Evolutionary conservation across 2,797 vertebrate genomes (phyloP).

Genomic region (Dendrocincla tyrannina): DNA sequence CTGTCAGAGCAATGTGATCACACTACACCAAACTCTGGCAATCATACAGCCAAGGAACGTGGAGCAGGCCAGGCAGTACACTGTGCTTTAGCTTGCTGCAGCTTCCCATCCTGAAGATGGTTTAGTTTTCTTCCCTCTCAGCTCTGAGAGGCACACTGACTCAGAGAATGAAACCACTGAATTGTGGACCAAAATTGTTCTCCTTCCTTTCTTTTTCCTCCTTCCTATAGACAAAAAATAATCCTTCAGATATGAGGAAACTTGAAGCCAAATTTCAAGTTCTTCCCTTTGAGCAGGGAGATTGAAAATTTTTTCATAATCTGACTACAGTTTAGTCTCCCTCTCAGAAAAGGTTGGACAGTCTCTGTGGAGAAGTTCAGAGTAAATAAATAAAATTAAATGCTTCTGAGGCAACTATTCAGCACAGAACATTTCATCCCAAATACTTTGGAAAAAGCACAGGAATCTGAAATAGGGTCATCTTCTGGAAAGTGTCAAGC

Average conservation of each 20-base stretch:
- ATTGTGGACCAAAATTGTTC: neutral
- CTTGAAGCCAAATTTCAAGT: neutral
- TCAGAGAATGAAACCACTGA: neutral
- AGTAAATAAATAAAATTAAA: conserved; percentile 19
- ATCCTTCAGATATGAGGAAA: neutral
- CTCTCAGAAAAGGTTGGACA: neutral
- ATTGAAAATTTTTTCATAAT: neutral
- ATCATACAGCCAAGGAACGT: neutral
- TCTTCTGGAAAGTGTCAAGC: conserved; percentile 30
- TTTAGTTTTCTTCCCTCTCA: neutral
- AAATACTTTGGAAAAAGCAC: neutral
- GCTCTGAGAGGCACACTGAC: neutral
- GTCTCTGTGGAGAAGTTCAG: neutral
- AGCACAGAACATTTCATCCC: conserved; percentile 31
- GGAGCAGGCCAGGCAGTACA: neutral
- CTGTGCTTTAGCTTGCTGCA: neutral
- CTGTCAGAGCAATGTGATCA: neutral
- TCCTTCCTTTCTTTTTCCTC: neutral
- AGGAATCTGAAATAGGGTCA: conserved; percentile 1
- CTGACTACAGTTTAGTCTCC: neutral
- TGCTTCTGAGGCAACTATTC: neutral
- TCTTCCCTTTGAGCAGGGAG: neutral
- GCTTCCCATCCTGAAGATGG: neutral
- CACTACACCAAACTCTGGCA: neutral
- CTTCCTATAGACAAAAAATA: neutral